Percentiles rank a stretch among this genome's conserved stretches.
Evolutionary conservation across 2,113 vertebrate species (phyloP).

Genomic region (Megaptera novaeangliae): DNA sequence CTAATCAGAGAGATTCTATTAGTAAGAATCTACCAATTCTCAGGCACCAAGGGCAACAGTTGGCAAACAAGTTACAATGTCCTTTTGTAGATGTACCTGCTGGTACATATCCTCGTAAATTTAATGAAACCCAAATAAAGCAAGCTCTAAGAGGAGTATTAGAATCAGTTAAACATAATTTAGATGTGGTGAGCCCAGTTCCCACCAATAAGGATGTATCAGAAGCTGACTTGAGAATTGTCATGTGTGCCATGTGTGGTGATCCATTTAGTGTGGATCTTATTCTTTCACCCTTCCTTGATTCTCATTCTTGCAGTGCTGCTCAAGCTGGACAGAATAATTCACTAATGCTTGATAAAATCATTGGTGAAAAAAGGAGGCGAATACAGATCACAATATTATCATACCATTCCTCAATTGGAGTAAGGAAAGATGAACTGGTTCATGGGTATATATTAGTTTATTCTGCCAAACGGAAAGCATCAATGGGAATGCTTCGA

Average conservation of each 20-base stretch:
- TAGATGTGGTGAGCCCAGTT: conserved; percentile 91
- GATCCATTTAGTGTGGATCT: conserved; percentile 98
- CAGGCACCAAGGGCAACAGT: conserved; percentile 96
- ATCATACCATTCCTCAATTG: conserved; percentile 97
- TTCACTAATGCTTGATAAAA: conserved; percentile 97
- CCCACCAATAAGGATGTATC: conserved; percentile 96
- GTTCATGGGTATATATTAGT: conserved; percentile 99
- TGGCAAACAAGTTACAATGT: conserved; percentile 98
- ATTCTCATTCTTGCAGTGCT: conserved; percentile 96
- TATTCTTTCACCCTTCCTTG: conserved; percentile 97
- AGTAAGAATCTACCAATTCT: conserved; percentile 97
- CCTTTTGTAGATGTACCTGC: conserved; percentile 96
- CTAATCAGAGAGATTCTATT: conserved; percentile 93
- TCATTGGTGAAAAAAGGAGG: conserved; percentile 93
- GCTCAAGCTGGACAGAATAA: conserved; percentile 96
- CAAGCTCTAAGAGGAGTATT: conserved; percentile 94
- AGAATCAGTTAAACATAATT: conserved; percentile 95
- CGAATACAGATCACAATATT: conserved; percentile 96
- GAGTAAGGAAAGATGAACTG: conserved; percentile 96
- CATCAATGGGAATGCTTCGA: conserved; percentile 97
- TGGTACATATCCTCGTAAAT: conserved; percentile 94
- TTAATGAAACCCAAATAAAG: conserved; percentile 97
- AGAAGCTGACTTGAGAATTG: conserved; percentile 95
- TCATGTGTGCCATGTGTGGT: conserved; percentile 99
- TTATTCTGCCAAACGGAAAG: conserved; percentile 96